Evolutionary conservation across 2,888 invertebrate genomes (phyloP), one percentile per base, ranked within the genome.

Genomic region (Ypsolopha sequella): DNA sequence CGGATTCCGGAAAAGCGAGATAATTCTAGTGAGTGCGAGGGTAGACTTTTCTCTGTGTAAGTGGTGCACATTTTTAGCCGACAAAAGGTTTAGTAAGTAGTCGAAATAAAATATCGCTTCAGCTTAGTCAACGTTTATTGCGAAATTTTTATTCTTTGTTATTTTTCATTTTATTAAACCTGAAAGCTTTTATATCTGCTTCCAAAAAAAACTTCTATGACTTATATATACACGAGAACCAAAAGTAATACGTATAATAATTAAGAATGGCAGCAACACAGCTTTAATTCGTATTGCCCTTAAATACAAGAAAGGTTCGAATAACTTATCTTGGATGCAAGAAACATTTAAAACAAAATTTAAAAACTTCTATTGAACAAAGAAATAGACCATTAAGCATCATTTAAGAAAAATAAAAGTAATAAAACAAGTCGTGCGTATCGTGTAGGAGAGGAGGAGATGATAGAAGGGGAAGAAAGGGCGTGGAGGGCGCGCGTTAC

Each of bases 331-430:
- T 64, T 65, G 68, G 68, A 24, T 24, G 4, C 24, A 24, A 24
- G 24, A 24, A 24, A 24, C 24, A 24, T 24, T 24, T 24, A 24
- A 24, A 24, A 4, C 60, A 60, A 74, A 74, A 74, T 73, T 77
- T 70, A 62, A 67, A 66, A 77, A 78, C 69, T 77, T 76, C 68
- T 72, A 69, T 70, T 64, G 68, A 73, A 66, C 67, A 65, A 73
- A 67, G 70, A 75, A 77, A 79, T 78, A 77, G 71, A 75, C 75
- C 74, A 78, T 78, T 76, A 76, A 73, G 76, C 72, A 76, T 79
- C 78, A 80, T 80, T 80, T 77, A 80, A 80, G 76, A 80, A 80
- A 80, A 77, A 80, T 79, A 80, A 78, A 79, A 79, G 76, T 73
- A 78, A 78, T 80, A 76, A 80, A 80, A 78, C 68, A 75, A 80